Evolutionary conservation across 2,113 vertebrate genomes (phyloP), one percentile per base, ranked within the genome.

Genomic region (Scomber scombrus): DNA sequence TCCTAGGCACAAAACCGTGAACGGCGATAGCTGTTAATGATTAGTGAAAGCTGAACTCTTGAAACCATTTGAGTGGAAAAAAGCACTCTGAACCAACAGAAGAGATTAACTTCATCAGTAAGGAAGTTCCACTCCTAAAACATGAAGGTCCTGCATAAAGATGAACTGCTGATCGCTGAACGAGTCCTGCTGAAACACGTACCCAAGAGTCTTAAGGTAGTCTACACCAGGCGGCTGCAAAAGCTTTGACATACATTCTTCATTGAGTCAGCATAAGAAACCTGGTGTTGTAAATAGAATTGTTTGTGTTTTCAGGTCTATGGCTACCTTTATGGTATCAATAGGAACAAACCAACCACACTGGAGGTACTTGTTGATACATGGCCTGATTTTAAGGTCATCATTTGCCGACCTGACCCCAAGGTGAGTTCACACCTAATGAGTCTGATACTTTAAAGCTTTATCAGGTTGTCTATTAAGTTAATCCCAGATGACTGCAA

Each of bases 331-430:
- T 49, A 50, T 23, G 69, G 19, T 0, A 72, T 89, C 3, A 93
- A 93, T 76, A 88, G 89, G 67, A 84, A 81, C 43, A 93, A 90
- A 55, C 81, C 84, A 2, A 85, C 1, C 11, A 78, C 67, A 7
- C 0, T 88, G 49, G 81, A 93, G 71, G 47, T 91, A 1, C 1
- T 91, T 6, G 92, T 94, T 16, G 93, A 94, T 64, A 0, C 66
- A 0, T 94, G 93, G 93, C 93, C 93, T 0, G 86, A 91, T 49
- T 94, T 94, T 78, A 92, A 85, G 46, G 86, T 89, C 0, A 84
- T 93, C 7, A 63, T 94, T 51, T 90, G 81, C 26, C 60, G 79
- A 75, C 82, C 89, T 7, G 6, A 82, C 18, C 58, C 67, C 2
- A 26, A 70, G 63, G 91, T 89, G 74, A 70, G 88, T 74, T 71